Base-by-base conservation (phyloP, 2,113 vertebrate species). In the Merops nubicus region DNA sequence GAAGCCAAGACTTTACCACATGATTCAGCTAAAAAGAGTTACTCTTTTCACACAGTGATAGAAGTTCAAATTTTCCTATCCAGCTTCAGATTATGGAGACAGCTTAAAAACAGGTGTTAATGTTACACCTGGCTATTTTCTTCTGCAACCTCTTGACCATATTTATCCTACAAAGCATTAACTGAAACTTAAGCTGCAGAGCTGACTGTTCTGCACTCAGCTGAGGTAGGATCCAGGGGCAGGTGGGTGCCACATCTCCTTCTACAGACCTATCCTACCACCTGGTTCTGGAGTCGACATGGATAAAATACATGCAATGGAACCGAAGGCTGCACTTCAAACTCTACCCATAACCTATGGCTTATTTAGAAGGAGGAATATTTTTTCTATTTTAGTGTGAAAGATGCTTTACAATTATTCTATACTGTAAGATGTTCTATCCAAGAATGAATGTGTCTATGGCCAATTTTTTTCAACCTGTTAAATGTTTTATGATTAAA, bases 71-170 rank as follows among this genome's bases (percentile, higher is more conserved):
- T 38, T 63, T 78, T 47, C 60, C 62, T 26, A 77, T 23, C 13
- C 59, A 69, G 63, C 76, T 64, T 81, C n/a, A 81, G 29, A 19
- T 74, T 77, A 45, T 89, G n/a, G 40, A 95, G 36, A 86, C 23
- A 83, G 47, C 51, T 63, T 65, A 26, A 83, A 80, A 85, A 23
- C 72, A 77, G 43, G 19, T 54, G 29, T 33, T 76, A 15, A 25
- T 60, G 12, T 57, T 92, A 62, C 6, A 25, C 18, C 40, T 60
- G 12, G 25, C 25, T 69, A 12, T 53, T 92, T 76, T 48, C 36
- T 82, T 68, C 45, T 80, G 45, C 59, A 92, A 28, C 25, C 16
- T 15, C 59, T 62, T 48, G 18, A 91, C 20, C 11, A 25, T 45
- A 38, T 77, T 78, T 65, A 65, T 65, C 13, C 28, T 28, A 57